phyloP scores from a whole-genome alignment of 2,113 vertebrate species.

The Phyllopteryx taeniolatus region DNA sequence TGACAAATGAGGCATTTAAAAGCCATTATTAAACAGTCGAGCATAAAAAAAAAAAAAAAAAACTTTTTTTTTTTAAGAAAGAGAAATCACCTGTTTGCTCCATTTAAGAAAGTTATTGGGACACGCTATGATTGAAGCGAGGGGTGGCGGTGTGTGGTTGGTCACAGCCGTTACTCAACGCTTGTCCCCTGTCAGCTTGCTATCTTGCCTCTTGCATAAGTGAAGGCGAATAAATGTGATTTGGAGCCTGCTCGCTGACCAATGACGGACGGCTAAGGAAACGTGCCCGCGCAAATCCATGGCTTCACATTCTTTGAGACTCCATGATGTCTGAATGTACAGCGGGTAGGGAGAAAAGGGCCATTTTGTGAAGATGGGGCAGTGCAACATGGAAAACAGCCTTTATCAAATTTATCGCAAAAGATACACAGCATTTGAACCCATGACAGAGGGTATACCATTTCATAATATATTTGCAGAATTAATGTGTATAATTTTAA shows the following conservation, averaged over 20 bases:
- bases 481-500: neutral
- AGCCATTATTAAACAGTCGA: neutral
- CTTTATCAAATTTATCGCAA: neutral
- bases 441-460: neutral
- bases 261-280: neutral
- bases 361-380: slow-evolving; percentile 59
- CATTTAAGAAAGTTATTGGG: slow-evolving; percentile 15
- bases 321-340: slow-evolving; percentile 55
- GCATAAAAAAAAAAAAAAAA: neutral
- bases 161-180: slow-evolving; percentile 30
- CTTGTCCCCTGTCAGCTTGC: slow-evolving; percentile 58
- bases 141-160: slow-evolving; percentile 9
- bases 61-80: too few species aligned
- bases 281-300: neutral
- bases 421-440: neutral
- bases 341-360: slow-evolving; percentile 35
- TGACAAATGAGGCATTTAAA: slow-evolving; percentile 1
- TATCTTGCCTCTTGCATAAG: slow-evolving; percentile 55
- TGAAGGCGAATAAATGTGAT: slow-evolving; percentile 45
- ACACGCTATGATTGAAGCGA: slow-evolving; percentile 11
- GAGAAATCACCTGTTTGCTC: neutral
- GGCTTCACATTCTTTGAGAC: slow-evolving; percentile 23
- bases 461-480: neutral
- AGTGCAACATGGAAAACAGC: slow-evolving; percentile 6
- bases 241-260: slow-evolving; percentile 16